Evolutionary conservation across 1,140 invertebrate genomes (phyloP), one percentile per base, ranked within the genome.

Genomic region (Papilio helenus): DNA sequence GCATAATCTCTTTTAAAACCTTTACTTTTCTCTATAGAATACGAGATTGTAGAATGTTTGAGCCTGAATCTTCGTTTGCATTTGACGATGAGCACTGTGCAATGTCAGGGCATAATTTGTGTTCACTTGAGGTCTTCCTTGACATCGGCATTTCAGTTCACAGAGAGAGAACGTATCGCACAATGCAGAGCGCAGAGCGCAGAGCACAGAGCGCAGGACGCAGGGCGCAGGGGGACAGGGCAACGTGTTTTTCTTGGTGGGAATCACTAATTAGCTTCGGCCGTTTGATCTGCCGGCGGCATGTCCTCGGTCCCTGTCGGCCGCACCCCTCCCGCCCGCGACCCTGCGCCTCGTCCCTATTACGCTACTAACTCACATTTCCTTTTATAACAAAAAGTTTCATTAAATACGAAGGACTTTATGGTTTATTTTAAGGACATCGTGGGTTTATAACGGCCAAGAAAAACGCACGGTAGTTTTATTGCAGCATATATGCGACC

Each of bases 181-280:
- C 23, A 16, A 18, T n/a, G 51, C 51, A 55, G 18, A n/a, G 1
- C 7, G 5, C 51, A 55, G 7, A 1, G 7, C n/a, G 5, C 51
- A 55, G 18, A 12, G 7, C 42, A 12, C 5, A 2, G 10, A 5
- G 7, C 46, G 49, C 49, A 51, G 5, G 49, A 3, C 1, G 18
- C 18, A 18, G 18, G 18, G 14, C 18, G 49, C 49, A 18, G 51
- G 51, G n/a, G 18, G 51, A n/a, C 18, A n/a, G 7, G 51, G 51
- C 51, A 55, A 2, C 49, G 26, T 58, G 73, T 77, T 77, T 77
- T 77, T 77, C 76, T 76, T 29, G 16, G 29, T 29, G 76, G 29
- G 76, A 77, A 77, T 77, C 55, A 23, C 76, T 77, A 77, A 77
- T 77, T 77, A 77, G 76, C 76, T 34, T 55, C 76, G 18, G 55